Evolutionary conservation across 2,888 invertebrate species (phyloP).

Genomic region (Nemotelus pantherinus): DNA sequence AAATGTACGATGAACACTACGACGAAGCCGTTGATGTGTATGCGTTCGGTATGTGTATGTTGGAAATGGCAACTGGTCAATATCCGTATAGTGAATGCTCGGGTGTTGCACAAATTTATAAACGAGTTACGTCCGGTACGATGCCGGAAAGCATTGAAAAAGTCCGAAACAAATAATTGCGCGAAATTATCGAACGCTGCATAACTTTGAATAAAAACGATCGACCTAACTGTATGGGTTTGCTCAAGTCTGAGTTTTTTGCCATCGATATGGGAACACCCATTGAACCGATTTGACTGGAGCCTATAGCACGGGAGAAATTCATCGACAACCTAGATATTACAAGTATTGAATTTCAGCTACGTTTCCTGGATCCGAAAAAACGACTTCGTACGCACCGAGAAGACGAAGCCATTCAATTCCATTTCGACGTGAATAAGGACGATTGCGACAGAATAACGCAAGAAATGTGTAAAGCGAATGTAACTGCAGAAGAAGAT

Average conservation of each 20-base stretch:
- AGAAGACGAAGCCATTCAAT: slow-evolving; percentile 72
- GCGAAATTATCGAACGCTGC: slow-evolving; percentile 96
- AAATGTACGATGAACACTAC: slow-evolving; percentile 99
- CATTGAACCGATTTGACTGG: slow-evolving; percentile 64
- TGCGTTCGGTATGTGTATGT: slow-evolving; percentile 99
- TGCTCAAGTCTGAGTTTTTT: slow-evolving; percentile 96
- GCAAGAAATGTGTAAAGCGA: slow-evolving; percentile 93
- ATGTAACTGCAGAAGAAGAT: slow-evolving; percentile 95
- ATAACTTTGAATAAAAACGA: slow-evolving; percentile 89
- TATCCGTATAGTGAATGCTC: slow-evolving; percentile 99
- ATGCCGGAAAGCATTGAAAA: slow-evolving; percentile 96
- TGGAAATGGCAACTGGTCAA: slow-evolving; percentile 99
- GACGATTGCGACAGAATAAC: slow-evolving; percentile 96
- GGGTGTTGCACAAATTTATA: slow-evolving; percentile 98
- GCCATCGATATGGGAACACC: slow-evolving; percentile 80
- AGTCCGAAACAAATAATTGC: slow-evolving; percentile 93
- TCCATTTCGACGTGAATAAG: slow-evolving; percentile 91
- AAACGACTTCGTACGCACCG: too few relatives aligned
- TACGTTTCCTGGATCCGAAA: too few relatives aligned
- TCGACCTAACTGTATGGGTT: slow-evolving; percentile 91
- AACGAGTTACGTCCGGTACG: slow-evolving; percentile 96
- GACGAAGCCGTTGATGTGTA: slow-evolving; percentile 99
- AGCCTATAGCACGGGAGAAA: slow-evolving; percentile 72
- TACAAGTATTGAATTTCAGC: too few relatives aligned
- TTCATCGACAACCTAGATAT: too few relatives aligned